Percentiles rank a stretch among this genome's conserved stretches.
phyloP scores from a whole-genome alignment of 1,140 invertebrate genomes.

The Heterodera schachtii region DNA sequence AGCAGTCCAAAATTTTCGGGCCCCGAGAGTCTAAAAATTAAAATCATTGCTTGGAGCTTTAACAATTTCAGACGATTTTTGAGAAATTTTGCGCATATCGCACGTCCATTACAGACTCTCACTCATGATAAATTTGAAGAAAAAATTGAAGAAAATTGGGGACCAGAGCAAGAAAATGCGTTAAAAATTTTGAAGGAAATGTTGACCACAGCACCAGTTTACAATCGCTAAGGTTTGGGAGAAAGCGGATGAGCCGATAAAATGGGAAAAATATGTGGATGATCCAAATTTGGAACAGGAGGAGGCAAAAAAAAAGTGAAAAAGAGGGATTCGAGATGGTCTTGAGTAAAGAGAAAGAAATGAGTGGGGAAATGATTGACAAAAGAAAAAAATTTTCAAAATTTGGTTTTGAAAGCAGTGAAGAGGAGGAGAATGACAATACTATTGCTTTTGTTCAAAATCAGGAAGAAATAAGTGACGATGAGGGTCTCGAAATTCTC shows the following conservation, averaged over 20 bases:
- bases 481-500: no score
- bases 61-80: constrained; percentile 10
- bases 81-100: constrained; percentile 9
- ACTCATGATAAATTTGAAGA: no score
- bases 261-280: no score
- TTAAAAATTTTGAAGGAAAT: constrained; percentile 24
- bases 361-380: no score
- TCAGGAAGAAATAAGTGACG: no score
- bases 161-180: background rate
- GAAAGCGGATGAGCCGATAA: background rate
- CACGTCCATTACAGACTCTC: no score
- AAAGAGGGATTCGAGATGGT: no score
- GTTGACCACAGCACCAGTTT: constrained; percentile 13
- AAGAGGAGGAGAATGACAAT: no score
- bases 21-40: constrained; percentile 33
- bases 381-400: no score
- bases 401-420: no score
- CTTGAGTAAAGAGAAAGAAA: no score
- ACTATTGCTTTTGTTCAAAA: no score
- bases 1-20: constrained; percentile 6
- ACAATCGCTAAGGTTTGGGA: constrained; percentile 16
- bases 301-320: background rate
- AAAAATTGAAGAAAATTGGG: constrained; percentile 7
- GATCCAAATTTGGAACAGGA: background rate
- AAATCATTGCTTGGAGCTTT: constrained; percentile 3